Evolutionary conservation across 2,113 vertebrate species (phyloP).

Genomic region (Dasyornis broadbenti): DNA sequence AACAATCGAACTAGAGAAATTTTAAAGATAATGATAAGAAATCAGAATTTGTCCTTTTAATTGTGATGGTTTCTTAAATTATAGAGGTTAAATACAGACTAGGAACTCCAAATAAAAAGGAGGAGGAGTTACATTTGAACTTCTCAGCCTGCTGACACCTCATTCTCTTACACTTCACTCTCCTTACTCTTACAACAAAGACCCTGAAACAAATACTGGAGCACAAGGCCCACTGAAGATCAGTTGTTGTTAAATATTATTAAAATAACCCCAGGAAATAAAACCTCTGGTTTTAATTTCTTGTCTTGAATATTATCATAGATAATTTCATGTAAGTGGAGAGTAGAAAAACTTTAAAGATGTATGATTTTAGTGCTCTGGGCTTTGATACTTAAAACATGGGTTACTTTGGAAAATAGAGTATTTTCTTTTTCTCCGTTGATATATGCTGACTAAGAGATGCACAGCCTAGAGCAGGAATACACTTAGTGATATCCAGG

Average conservation of each 20-base stretch:
- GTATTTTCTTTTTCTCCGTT: neutral
- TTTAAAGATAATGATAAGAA: neutral
- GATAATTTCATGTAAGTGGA: neutral
- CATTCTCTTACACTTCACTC: neutral
- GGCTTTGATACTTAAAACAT: neutral
- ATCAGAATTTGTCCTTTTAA: neutral
- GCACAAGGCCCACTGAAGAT: neutral
- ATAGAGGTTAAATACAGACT: neutral
- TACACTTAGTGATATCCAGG: accelerated
- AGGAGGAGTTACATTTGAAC: neutral
- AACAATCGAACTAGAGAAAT: neutral
- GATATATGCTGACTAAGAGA: accelerated
- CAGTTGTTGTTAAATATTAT: neutral
- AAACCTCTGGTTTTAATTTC: neutral
- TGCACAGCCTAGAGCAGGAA: neutral
- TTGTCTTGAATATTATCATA: neutral
- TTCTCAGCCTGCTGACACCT: neutral
- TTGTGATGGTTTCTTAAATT: neutral
- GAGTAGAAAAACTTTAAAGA: neutral
- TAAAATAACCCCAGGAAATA: neutral
- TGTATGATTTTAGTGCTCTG: accelerated
- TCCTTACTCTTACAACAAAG: neutral
- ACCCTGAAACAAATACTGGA: neutral
- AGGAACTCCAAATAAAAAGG: neutral
- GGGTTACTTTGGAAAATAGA: neutral